Evolutionary conservation across 2,113 vertebrate genomes (phyloP), one percentile per base, ranked within the genome.

Genomic region (Pleuronectes platessa): DNA sequence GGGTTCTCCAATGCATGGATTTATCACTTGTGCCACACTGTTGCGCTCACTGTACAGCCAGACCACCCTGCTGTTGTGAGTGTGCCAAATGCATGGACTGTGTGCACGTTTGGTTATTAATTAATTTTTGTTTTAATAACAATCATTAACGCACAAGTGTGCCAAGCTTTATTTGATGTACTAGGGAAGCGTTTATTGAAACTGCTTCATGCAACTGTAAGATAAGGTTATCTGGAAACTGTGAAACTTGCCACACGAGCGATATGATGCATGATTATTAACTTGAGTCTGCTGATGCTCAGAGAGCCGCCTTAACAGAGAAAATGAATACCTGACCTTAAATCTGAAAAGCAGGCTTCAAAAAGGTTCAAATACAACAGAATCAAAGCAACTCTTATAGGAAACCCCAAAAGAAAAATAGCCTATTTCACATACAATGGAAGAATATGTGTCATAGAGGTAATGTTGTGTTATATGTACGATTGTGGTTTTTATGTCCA

Each of bases 221-320:
- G 20, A 70, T 51, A 54, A 54, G 21, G 21, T 13, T 74, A 40
- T 68, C 47, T 65, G 60, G 21, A 45, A 21, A 47, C 65, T 61
- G 60, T 55, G 70, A 26, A 59, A 78, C 27, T 70, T 70, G 66
- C 56, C 56, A 42, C 55, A 18, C 14, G 4, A 47, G 66, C 56
- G 76, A 76, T 71, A 74, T 31, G 59, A 18, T 72, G 53, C 63
- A 51, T 69, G 59, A 74, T 80, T 72, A 69, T 81, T 76, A 65
- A 73, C 51, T 54, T 24, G 23, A 54, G 45, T 66, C 24, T 37
- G n/a, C 59, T 37, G 37, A 35, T 49, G 47, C 42, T n/a, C 24
- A 58, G 27, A 0, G 21, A 64, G 21, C 17, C 18, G 42, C 4
- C 47, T 35, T n/a, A 4, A 53, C 6, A 10, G 42, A 18, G 10